Percentiles rank a stretch among this genome's conserved stretches.
phyloP scores from a whole-genome alignment of 2,113 vertebrate genomes.

The Regulus satrapa region DNA sequence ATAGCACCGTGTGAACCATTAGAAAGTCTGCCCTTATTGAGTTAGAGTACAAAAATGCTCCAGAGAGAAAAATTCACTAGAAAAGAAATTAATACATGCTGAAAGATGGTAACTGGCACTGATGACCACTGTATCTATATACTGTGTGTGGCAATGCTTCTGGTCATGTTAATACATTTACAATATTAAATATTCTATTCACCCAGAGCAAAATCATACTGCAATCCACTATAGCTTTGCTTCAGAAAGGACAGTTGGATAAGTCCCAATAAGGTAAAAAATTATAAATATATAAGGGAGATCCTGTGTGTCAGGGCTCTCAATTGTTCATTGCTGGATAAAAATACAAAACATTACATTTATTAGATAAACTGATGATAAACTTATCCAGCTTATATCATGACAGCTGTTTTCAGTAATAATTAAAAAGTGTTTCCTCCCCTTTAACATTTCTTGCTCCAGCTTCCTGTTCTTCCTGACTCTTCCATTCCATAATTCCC shows the following conservation, averaged over 20 bases:
- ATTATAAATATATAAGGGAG: neutral
- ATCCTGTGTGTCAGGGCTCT: neutral
- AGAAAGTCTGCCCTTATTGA: neutral
- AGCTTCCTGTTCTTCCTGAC: neutral
- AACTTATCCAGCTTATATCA: neutral
- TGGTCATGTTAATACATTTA: neutral
- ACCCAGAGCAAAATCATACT: neutral
- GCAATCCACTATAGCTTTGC: neutral
- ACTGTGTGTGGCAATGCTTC: neutral
- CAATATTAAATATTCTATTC: neutral
- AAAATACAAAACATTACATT: neutral
- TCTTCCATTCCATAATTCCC: neutral
- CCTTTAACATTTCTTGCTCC: neutral
- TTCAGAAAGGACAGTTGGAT: neutral
- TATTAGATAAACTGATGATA: neutral
- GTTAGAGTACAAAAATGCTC: neutral
- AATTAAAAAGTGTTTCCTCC: neutral
- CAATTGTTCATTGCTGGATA: neutral
- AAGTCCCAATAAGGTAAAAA: neutral
- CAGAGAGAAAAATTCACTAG: neutral
- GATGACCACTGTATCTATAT: neutral
- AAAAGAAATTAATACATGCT: neutral
- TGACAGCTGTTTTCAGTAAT: neutral
- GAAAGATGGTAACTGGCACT: neutral
- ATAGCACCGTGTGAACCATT: neutral